phyloP scores from a whole-genome alignment of 2,888 invertebrate genomes.

The Falcaria lacertinaria region DNA sequence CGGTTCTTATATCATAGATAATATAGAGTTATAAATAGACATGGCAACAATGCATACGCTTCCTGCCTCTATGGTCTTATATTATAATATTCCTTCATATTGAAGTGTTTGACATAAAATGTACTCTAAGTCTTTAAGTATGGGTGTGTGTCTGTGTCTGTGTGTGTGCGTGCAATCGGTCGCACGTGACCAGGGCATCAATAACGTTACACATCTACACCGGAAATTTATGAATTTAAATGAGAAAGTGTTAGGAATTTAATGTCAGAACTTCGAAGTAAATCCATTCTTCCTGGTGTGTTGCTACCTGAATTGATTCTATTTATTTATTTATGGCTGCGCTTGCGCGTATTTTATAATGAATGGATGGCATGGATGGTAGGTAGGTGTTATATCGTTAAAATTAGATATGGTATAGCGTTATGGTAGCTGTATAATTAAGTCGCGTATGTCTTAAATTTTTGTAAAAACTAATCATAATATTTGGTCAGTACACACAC shows the following conservation, averaged over 20 bases:
- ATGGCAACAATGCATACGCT: neutral
- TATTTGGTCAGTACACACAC: no score
- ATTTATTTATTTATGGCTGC: conserved; percentile 52
- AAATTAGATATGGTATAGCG: no score
- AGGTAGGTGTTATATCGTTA: no score
- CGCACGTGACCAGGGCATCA: conserved; percentile 64
- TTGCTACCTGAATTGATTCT: conserved; percentile 24
- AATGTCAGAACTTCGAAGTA: conserved; percentile 65
- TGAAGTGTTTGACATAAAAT: conserved; percentile 23
- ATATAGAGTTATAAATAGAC: neutral
- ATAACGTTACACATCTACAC: conserved; percentile 60
- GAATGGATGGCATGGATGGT: no score
- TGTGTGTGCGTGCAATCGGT: conserved; percentile 65
- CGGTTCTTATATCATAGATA: no score
- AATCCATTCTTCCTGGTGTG: conserved; percentile 48
- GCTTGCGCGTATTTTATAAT: conserved; percentile 12
- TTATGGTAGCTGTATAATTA: no score
- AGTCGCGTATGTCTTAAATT: no score
- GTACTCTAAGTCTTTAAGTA: conserved; percentile 37
- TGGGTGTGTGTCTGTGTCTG: conserved; percentile 18
- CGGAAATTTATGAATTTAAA: conserved; percentile 80
- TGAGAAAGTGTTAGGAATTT: conserved; percentile 78
- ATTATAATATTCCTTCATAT: conserved; percentile 1
- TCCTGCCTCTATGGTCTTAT: neutral
- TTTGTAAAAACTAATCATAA: no score